These are phyloP conservation scores for Solenodon paradoxus DNA, from an alignment of 2,113 vertebrate genomes.

Conservation along the genomic window DNA sequence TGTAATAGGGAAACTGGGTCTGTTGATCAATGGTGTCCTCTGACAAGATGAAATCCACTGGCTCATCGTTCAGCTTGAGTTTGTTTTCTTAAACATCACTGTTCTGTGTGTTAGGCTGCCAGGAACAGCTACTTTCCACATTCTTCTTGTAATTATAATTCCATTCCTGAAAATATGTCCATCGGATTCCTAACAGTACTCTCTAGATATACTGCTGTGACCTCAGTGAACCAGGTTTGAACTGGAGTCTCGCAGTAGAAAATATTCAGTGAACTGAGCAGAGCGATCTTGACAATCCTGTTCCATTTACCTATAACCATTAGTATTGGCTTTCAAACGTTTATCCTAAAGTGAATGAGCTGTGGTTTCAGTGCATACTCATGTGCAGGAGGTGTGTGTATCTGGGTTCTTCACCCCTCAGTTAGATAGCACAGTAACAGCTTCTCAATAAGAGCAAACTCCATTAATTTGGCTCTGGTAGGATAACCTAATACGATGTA, in stretches of 20 bases:
- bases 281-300: neutral
- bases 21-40: neutral
- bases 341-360: neutral
- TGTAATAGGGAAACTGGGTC: neutral
- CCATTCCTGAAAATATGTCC: neutral
- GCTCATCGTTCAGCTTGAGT: neutral
- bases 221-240: constrained; percentile 2
- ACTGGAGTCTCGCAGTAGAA: neutral
- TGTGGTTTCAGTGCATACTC: neutral
- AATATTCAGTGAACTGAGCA: neutral
- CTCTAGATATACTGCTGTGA: neutral
- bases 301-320: neutral
- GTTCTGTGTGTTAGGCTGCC: neutral
- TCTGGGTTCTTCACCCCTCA: neutral
- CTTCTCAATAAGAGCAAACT: neutral
- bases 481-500: neutral
- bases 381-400: neutral
- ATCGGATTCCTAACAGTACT: neutral
- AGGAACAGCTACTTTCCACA: neutral
- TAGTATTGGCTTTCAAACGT: neutral
- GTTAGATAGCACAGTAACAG: neutral
- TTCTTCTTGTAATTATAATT: constrained; percentile 36
- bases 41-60: neutral
- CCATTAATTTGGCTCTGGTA: neutral
- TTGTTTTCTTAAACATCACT: constrained; percentile 18